Conservation (phyloP, 1,140 invertebrate genomes). For the Hycleus cichorii region DNA sequence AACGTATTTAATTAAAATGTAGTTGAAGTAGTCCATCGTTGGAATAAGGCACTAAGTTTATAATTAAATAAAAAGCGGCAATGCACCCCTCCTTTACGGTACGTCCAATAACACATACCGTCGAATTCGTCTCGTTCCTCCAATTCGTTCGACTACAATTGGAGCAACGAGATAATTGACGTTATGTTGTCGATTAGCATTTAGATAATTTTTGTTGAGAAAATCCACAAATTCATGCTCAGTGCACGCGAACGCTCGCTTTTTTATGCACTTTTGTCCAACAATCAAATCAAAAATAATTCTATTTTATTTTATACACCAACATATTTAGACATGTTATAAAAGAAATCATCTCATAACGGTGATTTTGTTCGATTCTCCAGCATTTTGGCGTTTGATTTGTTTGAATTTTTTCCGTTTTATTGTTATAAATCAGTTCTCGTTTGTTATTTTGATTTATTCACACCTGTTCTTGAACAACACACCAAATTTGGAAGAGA, state of each 20-base stretch:
- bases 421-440: background rate
- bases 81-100: slow-evolving; percentile 34
- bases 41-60: slow-evolving; percentile 30
- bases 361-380: too few relatives aligned
- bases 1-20: background rate
- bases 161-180: background rate
- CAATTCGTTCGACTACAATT: too few relatives aligned
- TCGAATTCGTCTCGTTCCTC: slow-evolving; percentile 3
- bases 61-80: slow-evolving; percentile 17
- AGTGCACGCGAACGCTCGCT: slow-evolving; percentile 21
- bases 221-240: slow-evolving; percentile 18
- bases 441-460: background rate
- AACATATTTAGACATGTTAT: background rate
- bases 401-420: slow-evolving; percentile 2
- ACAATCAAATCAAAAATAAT: slow-evolving; percentile 19
- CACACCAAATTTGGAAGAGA: slow-evolving; percentile 1
- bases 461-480: too few relatives aligned
- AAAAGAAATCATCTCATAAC: too few relatives aligned
- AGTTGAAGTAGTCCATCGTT: slow-evolving; percentile 16
- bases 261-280: slow-evolving; percentile 16
- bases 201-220: slow-evolving; percentile 11
- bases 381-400: background rate
- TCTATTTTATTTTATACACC: background rate
- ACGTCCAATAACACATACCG: slow-evolving; percentile 30
- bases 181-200: slow-evolving; percentile 14